Evolutionary conservation across 2,113 vertebrate species (phyloP), one percentile per base, ranked within the genome.

Genomic region (Megaleporinus macrocephalus): DNA sequence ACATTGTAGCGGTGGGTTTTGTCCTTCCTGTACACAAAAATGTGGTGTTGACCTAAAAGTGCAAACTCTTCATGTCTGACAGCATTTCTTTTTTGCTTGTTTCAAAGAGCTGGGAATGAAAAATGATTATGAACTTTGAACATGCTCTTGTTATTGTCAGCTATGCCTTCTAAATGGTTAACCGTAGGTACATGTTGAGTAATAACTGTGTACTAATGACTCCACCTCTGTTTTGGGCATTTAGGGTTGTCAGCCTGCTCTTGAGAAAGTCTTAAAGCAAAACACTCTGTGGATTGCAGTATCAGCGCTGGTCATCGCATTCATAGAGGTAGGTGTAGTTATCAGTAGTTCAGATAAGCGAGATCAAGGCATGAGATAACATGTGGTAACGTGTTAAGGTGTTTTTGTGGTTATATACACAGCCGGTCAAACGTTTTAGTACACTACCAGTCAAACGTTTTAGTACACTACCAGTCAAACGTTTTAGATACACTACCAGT

Each of bases 271-370:
- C 16, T 61, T 98, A 81, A 93, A 88, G 88, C 69, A 82, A 0
- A 93, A 94, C 20, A 57, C 95, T n/a, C 61, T 92, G 76, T 91
- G 96, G 87, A 87, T 97, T 76, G 95, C 95, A 0, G 91, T 93
- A 0, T 95, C 90, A 26, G 96, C 95, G 0, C 83, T 98, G 33
- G 95, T 96, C 5, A 95, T 98, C 55, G 96, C 96, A 1, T 90
- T 95, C 87, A 90, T 98, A 18, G 95, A 98, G 96, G 96, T 98
- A 86, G 83, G 89, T n/a, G 2, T 26, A 36, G 0, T 29, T 49
- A 15, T 65, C 18, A 2, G 53, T 72, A 2, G 53, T 72, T 47
- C 7, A 24, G 2, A 55, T 20, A 3, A 18, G 16, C 5, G 41
- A 44, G 41, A 7, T 11, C 9, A 44, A 6, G 41, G 41, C 41